Percentiles rank a stretch among this genome's conserved stretches.
These are phyloP conservation scores for Microcaecilia unicolor DNA, from an alignment of 2,797 vertebrate species.

Conservation along the genomic window DNA sequence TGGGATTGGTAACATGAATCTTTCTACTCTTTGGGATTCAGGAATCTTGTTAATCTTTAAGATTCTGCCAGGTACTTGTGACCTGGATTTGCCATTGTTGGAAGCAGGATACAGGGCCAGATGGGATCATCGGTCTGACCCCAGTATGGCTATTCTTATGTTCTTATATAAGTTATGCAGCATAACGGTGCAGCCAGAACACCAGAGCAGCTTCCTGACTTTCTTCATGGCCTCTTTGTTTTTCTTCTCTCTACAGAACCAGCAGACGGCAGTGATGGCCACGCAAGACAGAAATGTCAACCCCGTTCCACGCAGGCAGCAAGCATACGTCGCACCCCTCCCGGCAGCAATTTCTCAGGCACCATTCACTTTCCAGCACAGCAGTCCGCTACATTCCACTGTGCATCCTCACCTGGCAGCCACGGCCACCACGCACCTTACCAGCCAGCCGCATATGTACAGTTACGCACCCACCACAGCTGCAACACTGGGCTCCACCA, in stretches of 20 bases:
- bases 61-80: too few species aligned
- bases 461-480: slow-evolving; percentile 79
- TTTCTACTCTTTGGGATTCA: too few species aligned
- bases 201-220: too few species aligned
- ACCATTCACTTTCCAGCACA: slow-evolving; percentile 81
- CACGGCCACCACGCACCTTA: slow-evolving; percentile 60
- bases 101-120: too few species aligned
- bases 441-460: slow-evolving; percentile 75
- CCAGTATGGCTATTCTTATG: too few species aligned
- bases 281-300: slow-evolving; percentile 72
- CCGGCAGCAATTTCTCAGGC: slow-evolving; percentile 71
- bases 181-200: too few species aligned
- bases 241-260: slow-evolving; percentile 57
- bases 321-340: slow-evolving; percentile 75
- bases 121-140: too few species aligned
- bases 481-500: slow-evolving; percentile 85
- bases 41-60: too few species aligned
- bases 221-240: too few species aligned
- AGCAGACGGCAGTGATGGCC: slow-evolving; percentile 68
- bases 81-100: too few species aligned
- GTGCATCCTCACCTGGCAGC: slow-evolving; percentile 71
- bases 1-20: too few species aligned
- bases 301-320: slow-evolving; percentile 67
- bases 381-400: slow-evolving; percentile 58
- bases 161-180: too few species aligned